Base-by-base conservation (phyloP, 1,140 invertebrate species). In the Dufourea novaeangliae region DNA sequence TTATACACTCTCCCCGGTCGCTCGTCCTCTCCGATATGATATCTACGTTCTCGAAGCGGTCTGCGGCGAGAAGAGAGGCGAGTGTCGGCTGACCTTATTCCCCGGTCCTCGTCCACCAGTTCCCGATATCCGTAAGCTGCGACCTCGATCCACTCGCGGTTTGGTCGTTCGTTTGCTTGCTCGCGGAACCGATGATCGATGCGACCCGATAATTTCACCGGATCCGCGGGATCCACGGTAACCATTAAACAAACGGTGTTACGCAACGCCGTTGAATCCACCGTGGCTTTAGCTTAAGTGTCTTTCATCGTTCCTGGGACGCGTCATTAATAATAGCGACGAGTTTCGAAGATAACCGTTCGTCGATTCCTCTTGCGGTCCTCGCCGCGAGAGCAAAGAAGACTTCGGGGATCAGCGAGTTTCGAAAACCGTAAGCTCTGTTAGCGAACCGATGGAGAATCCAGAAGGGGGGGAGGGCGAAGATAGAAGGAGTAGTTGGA, bases 1-100 rank as follows among this genome's bases (percentile, higher is more conserved):
- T 91, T 91, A 91, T 88, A 90, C 89, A 88, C 90, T 90, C 87
- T 86, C 84, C n/a, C 83, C 79, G 78, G 74, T 61, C 67, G 71
- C 41, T 73, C 80, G 83, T 82, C 84, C 84, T 84, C 79, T 72
- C 83, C 85, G 90, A 91, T 91, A 91, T 91, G 79, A 90, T 91
- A 91, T 91, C 90, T 89, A 82, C 86, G 56, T 68, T 78, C n/a
- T n/a, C 66, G 63, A 22, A 68, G 39, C 64, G 46, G 39, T n/a
- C n/a, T n/a, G n/a, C 59, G 34, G 50, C 50, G 1, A 52, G 72
- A 84, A 64, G 22, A 61, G 66, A n/a, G 64, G 67, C 81, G 54
- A 78, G 73, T n/a, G n/a, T 63, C 84, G 66, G 54, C 82, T 83
- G 80, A 83, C 85, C 85, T 86, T 86, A 86, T 86, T 86, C 78